Evolutionary conservation across 2,797 vertebrate genomes (phyloP).

Genomic region (Macropodus opercularis): DNA sequence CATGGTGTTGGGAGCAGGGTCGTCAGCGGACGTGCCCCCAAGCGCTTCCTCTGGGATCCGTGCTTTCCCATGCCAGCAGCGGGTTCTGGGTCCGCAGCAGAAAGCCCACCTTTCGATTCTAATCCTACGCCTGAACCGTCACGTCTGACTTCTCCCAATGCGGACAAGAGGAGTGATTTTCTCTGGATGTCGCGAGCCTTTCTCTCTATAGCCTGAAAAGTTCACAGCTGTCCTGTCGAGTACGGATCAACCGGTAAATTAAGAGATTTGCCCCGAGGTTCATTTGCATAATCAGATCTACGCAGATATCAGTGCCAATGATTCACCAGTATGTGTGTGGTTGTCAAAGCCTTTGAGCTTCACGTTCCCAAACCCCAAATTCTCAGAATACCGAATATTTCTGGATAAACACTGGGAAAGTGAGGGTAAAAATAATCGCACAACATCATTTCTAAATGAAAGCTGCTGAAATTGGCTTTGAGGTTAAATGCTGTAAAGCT

Average conservation of each 20-base stretch:
- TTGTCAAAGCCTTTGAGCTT: slow-evolving; percentile 2
- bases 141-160: background rate
- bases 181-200: background rate
- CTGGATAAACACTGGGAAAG: background rate
- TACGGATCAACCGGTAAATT: background rate
- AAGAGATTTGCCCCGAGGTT: background rate
- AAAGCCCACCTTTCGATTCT: background rate
- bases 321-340: background rate
- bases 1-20: background rate
- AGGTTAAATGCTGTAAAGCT: slow-evolving; percentile 5
- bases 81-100: background rate
- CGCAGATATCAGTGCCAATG: background rate
- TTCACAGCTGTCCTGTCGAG: background rate
- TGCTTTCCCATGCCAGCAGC: background rate
- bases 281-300: background rate
- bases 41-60: background rate
- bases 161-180: slow-evolving; percentile 1
- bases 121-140: background rate
- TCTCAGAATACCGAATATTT: background rate
- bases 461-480: background rate
- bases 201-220: background rate
- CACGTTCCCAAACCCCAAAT: background rate
- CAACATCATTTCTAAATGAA: background rate
- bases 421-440: background rate
- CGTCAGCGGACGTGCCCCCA: background rate